Evolutionary conservation across 2,113 vertebrate species (phyloP), one percentile per base, ranked within the genome.

Genomic region (Pelecanus crispus): DNA sequence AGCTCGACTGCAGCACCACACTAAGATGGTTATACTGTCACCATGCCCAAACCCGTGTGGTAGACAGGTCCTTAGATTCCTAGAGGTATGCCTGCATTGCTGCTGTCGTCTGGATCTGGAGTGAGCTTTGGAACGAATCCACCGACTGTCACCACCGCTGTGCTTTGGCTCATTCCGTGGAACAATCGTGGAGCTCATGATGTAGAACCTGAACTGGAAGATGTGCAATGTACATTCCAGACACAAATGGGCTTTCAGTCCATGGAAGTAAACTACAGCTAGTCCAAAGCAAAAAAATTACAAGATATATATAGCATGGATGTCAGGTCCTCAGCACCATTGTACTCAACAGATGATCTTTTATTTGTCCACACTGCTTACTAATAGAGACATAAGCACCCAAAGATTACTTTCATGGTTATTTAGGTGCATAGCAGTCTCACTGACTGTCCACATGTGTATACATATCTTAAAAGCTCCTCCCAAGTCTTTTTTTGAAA

Each of bases 1-100:
- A 40, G 29, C 25, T 40, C 13, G 10, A 31, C 45, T 26, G 19
- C 40, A 40, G 40, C 62, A 24, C 4, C 45, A 29, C 34, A 26
- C 36, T 38, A 19, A 52, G 7, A 7, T 7, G 4, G 38, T 26
- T 17, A 18, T 1, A 13, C 20, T 44, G 47, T n/a, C 34, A 44
- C 47, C 17, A 3, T 3, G 26, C 24, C 58, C 34, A 77, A 47
- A 20, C 5, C 26, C 0, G 1, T 1, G 5, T 14, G 32, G 10
- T 12, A 78, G 65, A 53, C 2, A 5, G 2, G 9, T 49, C 42
- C 24, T n/a, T 5, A 15, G 5, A 14, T 2, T 38, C 58, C 47
- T 10, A 13, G 13, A 31, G 49, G 2, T 26, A 17, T 3, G 45
- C n/a, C 58, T 81, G 74, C 38, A 26, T 1, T 44, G 42, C 42